These are phyloP conservation scores for Hyposmocoma kahamanoa DNA, from an alignment of 1,140 invertebrate species.

Conservation along the genomic window DNA sequence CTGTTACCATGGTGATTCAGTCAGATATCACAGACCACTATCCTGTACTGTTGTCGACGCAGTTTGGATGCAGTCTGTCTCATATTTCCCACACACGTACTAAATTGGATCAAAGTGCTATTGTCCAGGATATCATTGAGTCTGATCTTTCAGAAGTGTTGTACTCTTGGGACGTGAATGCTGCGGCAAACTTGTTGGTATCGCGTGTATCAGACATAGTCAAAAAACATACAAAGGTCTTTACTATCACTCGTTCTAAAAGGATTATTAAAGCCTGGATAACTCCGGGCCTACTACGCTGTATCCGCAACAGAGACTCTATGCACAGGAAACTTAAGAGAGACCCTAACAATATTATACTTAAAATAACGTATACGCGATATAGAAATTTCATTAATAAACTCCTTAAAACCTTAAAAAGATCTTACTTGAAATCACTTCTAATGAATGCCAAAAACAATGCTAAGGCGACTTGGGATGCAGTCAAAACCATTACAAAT, in stretches of 20 bases:
- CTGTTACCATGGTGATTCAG: background rate
- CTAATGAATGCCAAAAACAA: conserved; percentile 2
- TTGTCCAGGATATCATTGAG: background rate
- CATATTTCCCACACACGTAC: background rate
- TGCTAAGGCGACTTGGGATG: conserved; percentile 6
- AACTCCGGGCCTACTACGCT: conserved; percentile 11
- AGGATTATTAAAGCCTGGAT: conserved; percentile 7
- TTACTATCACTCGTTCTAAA: background rate
- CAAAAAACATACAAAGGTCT: background rate
- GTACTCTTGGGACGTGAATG: background rate
- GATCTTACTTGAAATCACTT: background rate
- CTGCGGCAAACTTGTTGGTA: background rate
- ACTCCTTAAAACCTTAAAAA: conserved; percentile 10
- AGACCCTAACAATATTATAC: conserved; percentile 7
- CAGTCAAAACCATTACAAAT: conserved; percentile 6
- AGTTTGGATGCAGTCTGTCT: background rate
- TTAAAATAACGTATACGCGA: conserved; percentile 2
- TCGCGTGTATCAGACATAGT: background rate
- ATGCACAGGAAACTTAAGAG: conserved; percentile 7
- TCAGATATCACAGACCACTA: conserved; percentile 6
- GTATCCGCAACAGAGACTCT: conserved; percentile 10
- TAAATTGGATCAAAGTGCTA: background rate
- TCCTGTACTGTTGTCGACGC: background rate
- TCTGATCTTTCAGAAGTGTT: background rate
- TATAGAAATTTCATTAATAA: conserved; percentile 14